These are phyloP conservation scores for Kryptolebias ocellatus DNA, from an alignment of 2,797 vertebrate species.

Conservation along the genomic window DNA sequence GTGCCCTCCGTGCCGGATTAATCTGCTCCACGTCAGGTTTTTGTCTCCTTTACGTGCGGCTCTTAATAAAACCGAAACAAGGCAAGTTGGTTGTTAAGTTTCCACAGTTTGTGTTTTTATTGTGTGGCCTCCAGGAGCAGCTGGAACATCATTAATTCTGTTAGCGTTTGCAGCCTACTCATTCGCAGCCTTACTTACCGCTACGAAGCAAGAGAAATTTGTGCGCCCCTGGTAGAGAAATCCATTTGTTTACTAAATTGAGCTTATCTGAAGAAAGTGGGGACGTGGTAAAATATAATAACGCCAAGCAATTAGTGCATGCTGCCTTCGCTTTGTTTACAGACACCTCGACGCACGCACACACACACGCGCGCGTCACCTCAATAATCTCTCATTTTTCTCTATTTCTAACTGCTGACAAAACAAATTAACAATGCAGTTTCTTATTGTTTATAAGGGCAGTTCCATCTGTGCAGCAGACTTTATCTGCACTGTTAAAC, in stretches of 20 bases:
- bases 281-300: constrained; percentile 49
- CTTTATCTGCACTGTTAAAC: constrained; percentile 72
- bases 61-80: constrained; percentile 41
- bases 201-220: constrained; percentile 35
- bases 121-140: constrained; percentile 57
- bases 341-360: background rate
- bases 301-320: constrained; percentile 55
- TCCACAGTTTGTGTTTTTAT: constrained; percentile 44
- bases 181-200: constrained; percentile 62
- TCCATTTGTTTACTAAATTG: constrained; percentile 64
- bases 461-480: constrained; percentile 46
- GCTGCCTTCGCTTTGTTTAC: constrained; percentile 55
- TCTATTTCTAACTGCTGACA: constrained; percentile 42
- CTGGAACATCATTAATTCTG: constrained; percentile 68
- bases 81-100: constrained; percentile 43
- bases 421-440: constrained; percentile 48
- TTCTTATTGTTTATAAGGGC: constrained; percentile 46
- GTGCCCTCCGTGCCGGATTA: constrained; percentile 17
- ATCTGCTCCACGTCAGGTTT: constrained; percentile 14
- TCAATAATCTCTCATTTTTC: constrained; percentile 53
- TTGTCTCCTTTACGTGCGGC: constrained; percentile 29
- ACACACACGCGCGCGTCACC: background rate
- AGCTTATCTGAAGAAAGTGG: constrained; percentile 57
- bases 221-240: constrained; percentile 57
- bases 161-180: constrained; percentile 62